Percentiles rank a stretch among this genome's conserved stretches.
These are phyloP conservation scores for Oenanthe oenanthe DNA, from an alignment of 2,113 vertebrate species.

Conservation along the genomic window DNA sequence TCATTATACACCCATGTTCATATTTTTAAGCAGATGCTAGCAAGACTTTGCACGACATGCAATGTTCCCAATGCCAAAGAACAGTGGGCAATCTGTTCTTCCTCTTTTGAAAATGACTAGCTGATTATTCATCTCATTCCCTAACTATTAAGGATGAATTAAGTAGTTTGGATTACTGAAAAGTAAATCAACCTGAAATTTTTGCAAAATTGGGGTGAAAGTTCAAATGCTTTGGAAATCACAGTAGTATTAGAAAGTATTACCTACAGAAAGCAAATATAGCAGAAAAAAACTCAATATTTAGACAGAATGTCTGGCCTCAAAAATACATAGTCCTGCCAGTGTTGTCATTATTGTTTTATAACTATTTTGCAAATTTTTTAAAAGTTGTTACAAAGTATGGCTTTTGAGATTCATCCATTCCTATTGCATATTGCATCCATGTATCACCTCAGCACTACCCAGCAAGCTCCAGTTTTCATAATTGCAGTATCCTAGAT, in stretches of 20 bases:
- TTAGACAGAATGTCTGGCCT: neutral
- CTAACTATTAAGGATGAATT: neutral
- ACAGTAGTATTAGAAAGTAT: neutral
- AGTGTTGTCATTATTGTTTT: neutral
- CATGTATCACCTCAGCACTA: neutral
- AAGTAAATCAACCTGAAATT: neutral
- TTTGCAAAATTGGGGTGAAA: neutral
- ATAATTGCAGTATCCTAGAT: neutral
- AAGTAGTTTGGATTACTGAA: neutral
- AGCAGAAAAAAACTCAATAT: neutral
- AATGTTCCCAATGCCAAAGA: conserved; percentile 15
- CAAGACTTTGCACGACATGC: conserved; percentile 17
- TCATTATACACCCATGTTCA: neutral
- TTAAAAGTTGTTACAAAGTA: neutral
- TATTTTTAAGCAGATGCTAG: conserved; percentile 44
- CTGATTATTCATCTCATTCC: conserved; percentile 32
- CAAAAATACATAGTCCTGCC: neutral
- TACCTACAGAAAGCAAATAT: neutral
- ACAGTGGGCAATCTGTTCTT: conserved; percentile 55
- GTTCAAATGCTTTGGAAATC: neutral
- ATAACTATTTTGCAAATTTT: neutral
- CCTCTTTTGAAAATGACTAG: neutral
- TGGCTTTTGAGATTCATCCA: neutral
- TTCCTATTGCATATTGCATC: neutral
- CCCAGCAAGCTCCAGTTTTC: neutral